Evolutionary conservation across 2,797 vertebrate genomes (phyloP), one percentile per base, ranked within the genome.

Genomic region (Molothrus aeneus): DNA sequence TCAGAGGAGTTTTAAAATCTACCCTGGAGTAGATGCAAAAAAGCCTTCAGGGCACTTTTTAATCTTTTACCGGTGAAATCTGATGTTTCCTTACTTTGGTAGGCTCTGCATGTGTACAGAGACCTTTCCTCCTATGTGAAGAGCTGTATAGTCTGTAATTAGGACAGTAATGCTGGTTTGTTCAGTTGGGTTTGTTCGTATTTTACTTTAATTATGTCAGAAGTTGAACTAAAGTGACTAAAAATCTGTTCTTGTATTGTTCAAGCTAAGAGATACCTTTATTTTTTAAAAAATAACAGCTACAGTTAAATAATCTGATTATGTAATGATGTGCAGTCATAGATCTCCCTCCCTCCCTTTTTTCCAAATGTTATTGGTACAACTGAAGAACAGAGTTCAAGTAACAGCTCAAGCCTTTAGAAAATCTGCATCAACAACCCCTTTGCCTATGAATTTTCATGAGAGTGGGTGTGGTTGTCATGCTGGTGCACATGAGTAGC

Each of bases 401-500:
- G 18, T 64, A 48, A 73, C 17, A 10, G 8, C n/a, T 80, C 25
- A n/a, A 16, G 43, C 11, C 17, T 71, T 36, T 36, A 53, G 61
- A 57, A 50, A 80, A 77, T 10, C 36, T 83, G 10, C 21, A 16
- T 68, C 40, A 11, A 16, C 10, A n/a, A 18, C 12, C 18, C 11
- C n/a, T 15, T 42, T 60, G 45, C 40, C 20, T 48, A 1, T 70
- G 45, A 21, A 38, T 65, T 88, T 69, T 65, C 21, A 14, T 28
- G 25, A 13, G n/a, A 1, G 6, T 45, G 38, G 38, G 47, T 43
- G 31, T 1, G 1, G 24, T 59, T 82, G 48, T 75, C 14, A 3
- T 21, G 43, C 38, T 85, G 42, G 19, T 68, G 13, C 29, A 3
- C 0, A 0, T 29, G n/a, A 9, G 10, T 61, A 11, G 32, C 2